Percentiles rank a stretch among this genome's conserved stretches.
phyloP scores from a whole-genome alignment of 2,888 invertebrate species.

The Rhabditophanes sp. region DNA sequence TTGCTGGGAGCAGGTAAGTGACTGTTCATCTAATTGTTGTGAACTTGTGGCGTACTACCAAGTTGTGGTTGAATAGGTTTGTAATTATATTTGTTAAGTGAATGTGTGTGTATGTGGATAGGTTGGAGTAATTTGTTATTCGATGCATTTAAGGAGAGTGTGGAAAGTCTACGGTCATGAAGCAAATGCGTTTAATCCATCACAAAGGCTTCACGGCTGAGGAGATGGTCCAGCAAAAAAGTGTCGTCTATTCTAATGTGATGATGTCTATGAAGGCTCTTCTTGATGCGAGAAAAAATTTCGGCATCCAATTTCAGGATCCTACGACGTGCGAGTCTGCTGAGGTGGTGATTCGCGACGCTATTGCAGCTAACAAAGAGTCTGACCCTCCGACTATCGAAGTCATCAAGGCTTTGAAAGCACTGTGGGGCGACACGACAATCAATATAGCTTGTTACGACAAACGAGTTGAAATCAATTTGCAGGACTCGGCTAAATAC shows the following conservation, averaged over 20 bases:
- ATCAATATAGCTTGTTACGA: conserved; percentile 4
- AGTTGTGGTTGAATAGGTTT: conserved; percentile 2
- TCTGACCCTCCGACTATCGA: conserved; percentile 22
- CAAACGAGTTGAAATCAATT: conserved; percentile 3
- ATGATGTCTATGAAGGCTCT: conserved; percentile 27
- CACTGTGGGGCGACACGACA: conserved; percentile 16
- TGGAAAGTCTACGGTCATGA: conserved; percentile 16
- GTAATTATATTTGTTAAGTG: conserved; percentile 3
- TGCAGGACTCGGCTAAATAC: conserved; percentile 6
- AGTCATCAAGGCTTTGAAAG: conserved; percentile 22
- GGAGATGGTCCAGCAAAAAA: neutral
- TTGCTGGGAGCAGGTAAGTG: conserved; percentile 17
- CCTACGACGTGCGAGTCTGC: too few species aligned
- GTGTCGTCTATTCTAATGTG: neutral
- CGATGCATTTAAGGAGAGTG: neutral
- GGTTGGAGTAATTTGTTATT: too few species aligned
- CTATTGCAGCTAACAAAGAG: conserved; percentile 21
- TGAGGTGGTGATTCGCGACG: too few species aligned
- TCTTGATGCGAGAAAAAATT: conserved; percentile 26
- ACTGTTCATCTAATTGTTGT: conserved; percentile 2
- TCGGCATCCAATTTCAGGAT: too few species aligned
- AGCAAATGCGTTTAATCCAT: conserved; percentile 24
- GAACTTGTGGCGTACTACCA: neutral
- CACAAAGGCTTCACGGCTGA: conserved; percentile 24
- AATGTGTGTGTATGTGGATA: neutral